Conservation (phyloP, 2,113 vertebrate species). For the Ailurus styani region DNA sequence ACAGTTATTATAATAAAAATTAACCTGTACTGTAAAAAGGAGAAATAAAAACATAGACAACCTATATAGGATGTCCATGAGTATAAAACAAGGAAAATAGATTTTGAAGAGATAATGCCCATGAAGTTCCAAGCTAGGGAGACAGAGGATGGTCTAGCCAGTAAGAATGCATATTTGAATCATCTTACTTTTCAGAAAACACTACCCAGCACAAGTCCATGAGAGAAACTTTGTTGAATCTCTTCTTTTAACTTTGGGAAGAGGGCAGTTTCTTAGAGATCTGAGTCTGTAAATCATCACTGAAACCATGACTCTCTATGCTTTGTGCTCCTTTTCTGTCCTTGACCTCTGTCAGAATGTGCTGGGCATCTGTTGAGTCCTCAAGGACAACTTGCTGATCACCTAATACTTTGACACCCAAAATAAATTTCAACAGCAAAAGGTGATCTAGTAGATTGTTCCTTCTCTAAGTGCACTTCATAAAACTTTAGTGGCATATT, state of each 20-base stretch:
- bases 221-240: background rate
- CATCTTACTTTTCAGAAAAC: background rate
- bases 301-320: background rate
- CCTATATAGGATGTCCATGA: background rate
- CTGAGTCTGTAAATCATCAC: background rate
- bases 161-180: background rate
- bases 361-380: accelerated
- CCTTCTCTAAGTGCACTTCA: background rate
- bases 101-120: background rate
- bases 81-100: background rate
- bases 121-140: background rate
- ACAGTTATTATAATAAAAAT: background rate
- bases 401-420: background rate
- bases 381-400: background rate
- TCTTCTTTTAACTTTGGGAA: background rate
- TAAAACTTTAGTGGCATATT: background rate
- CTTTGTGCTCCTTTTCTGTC: background rate
- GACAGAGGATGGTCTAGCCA: background rate
- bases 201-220: background rate
- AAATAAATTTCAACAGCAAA: background rate
- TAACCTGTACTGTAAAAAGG: background rate
- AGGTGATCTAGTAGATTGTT: background rate
- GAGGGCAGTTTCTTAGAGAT: background rate
- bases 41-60: background rate
- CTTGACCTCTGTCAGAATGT: background rate